phyloP scores from a whole-genome alignment of 2,113 vertebrate genomes.

The Sapajus apella region DNA sequence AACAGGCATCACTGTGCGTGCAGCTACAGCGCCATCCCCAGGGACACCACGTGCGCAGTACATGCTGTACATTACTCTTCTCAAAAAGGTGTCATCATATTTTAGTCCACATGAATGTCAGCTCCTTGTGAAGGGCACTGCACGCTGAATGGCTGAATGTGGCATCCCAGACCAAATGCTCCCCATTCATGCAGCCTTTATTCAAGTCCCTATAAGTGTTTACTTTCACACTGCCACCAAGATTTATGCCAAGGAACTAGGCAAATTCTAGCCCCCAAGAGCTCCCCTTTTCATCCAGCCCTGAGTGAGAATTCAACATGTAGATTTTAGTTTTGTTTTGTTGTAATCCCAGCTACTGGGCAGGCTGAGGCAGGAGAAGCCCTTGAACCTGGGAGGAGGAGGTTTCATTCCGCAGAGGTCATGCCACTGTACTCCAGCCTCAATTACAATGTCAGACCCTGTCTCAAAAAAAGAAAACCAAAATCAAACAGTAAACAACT shows the following conservation, averaged over 20 bases:
- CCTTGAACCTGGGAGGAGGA: background rate
- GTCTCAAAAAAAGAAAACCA: too few species aligned
- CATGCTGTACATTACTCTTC: background rate
- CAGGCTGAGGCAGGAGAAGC: background rate
- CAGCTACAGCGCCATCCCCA: background rate
- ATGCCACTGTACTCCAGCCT: background rate
- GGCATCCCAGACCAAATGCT: background rate
- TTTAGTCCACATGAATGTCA: background rate
- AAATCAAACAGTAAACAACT: background rate
- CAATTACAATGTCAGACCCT: background rate
- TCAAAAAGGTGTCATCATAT: background rate
- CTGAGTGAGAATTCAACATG: background rate
- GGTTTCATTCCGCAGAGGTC: background rate
- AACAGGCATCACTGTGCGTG: background rate
- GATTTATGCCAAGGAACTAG: background rate
- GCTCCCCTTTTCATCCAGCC: background rate
- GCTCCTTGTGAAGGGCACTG: constrained; percentile 49
- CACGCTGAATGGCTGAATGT: background rate
- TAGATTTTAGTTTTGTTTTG: background rate
- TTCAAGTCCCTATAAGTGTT: background rate
- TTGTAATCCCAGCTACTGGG: too few species aligned
- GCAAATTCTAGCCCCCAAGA: fast-evolving
- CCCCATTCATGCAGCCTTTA: background rate
- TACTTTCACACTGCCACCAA: background rate
- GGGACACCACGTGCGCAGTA: background rate